Evolutionary conservation across 2,797 vertebrate genomes (phyloP).

Genomic region (Hybognathus amarus): DNA sequence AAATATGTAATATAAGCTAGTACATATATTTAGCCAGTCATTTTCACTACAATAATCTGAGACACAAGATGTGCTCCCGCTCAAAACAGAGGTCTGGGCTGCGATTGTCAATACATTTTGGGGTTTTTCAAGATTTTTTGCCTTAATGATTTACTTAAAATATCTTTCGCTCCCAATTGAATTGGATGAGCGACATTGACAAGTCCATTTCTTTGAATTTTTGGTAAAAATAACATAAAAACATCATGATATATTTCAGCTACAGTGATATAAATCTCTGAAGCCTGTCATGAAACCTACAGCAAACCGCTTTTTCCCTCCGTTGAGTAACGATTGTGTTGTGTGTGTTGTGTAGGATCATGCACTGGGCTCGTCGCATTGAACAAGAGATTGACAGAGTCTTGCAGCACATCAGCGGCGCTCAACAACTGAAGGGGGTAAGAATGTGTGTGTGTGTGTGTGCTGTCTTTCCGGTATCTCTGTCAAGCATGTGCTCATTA

Average conservation of each 20-base stretch:
- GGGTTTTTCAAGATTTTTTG: no score
- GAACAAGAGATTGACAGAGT: constrained; percentile 98
- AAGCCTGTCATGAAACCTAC: constrained; percentile 13
- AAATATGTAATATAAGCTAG: no score
- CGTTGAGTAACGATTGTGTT: constrained; percentile 49
- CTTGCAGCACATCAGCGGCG: constrained; percentile 96
- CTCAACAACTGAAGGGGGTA: constrained; percentile 94
- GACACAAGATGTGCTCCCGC: neutral
- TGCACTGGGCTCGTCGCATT: constrained; percentile 96
- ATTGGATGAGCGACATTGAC: neutral
- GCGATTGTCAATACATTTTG: neutral
- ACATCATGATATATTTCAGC: neutral
- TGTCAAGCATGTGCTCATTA: constrained; percentile 26
- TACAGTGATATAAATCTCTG: neutral
- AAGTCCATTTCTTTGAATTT: neutral
- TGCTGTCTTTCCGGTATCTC: neutral
- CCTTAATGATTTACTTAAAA: neutral
- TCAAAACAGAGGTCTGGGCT: neutral
- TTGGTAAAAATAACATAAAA: neutral
- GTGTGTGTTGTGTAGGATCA: constrained; percentile 82
- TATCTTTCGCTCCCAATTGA: neutral
- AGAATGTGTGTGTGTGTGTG: constrained; percentile 67
- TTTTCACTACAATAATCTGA: neutral
- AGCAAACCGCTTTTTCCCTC: constrained; percentile 31
- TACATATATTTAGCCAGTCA: neutral